Evolutionary conservation across 1,140 invertebrate genomes (phyloP), one percentile per base, ranked within the genome.

Genomic region (Parapsyche elsis): DNA sequence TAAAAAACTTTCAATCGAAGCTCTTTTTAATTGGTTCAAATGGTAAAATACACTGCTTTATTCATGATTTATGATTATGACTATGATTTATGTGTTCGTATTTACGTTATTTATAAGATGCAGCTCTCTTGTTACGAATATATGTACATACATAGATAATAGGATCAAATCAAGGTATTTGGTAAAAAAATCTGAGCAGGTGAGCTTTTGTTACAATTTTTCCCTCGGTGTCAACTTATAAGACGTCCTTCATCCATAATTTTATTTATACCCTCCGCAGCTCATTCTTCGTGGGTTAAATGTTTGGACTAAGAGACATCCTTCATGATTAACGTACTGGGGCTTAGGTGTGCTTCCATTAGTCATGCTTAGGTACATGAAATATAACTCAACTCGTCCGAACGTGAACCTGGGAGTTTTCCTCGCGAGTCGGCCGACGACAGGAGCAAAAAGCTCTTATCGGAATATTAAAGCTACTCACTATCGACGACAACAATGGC

Each of bases 231-330:
- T 19, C 57, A 21, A 19, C 9, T 61, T 61, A 2, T 21, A 61
- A 61, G 57, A 30, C 64, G 24, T 67, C n/a, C 24, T 67, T 67
- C 64, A 26, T 67, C 9, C 64, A 67, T 67, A 67, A 67, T 67
- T 67, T 67, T 67, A 67, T 67, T 67, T 67, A 67, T 67, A 23
- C n/a, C 7, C 24, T 9, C 16, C 49, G 10, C 12, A 53, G 64
- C 24, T 67, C 59, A 67, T 67, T 67, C 64, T 67, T 67, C 24
- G 12, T 4, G 21, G 59, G 64, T 67, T 67, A 67, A 67, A 67
- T 67, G 24, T 67, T 67, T 67, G 64, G 64, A 67, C 64, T 67
- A 67, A 67, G 64, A 67, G 64, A 67, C 64, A 67, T 67, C 64
- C 24, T 23, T 67, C 64, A 67, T 67, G 64, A 67, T 67, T 67